Conservation (phyloP, 2,888 invertebrate species). For the Gerris lacustris region DNA sequence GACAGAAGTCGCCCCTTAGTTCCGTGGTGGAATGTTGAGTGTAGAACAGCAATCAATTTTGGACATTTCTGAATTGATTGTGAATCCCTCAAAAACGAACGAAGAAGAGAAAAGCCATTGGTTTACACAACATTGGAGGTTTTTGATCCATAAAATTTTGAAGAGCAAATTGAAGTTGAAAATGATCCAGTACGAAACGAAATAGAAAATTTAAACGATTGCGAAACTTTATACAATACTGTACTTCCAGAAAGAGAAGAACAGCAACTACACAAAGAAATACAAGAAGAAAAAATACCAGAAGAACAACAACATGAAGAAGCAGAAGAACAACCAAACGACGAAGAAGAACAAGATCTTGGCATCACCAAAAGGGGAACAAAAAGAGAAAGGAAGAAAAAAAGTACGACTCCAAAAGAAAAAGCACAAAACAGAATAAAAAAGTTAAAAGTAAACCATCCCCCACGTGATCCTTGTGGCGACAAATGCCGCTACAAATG, state of each 20-base stretch:
- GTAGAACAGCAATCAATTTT: no score
- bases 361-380: conserved; percentile 2
- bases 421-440: conserved; percentile 2
- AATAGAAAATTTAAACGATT: background rate
- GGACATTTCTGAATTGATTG: no score
- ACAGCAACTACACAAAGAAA: no score
- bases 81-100: no score
- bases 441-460: background rate
- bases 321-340: background rate
- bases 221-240: background rate
- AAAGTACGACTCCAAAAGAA: conserved; percentile 7
- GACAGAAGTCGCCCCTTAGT: no score
- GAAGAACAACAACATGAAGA: no score
- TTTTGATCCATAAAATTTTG: background rate
- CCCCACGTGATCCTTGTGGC: no score
- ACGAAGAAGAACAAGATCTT: conserved; percentile 2
- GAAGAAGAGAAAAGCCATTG: no score
- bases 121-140: no score
- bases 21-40: no score
- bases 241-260: background rate
- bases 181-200: background rate
- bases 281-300: no score
- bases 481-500: no score
- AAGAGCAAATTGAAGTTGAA: conserved; percentile 3
- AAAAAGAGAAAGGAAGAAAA: conserved; percentile 2